Conservation (phyloP, 2,113 vertebrate species). For the Suncus etruscus region DNA sequence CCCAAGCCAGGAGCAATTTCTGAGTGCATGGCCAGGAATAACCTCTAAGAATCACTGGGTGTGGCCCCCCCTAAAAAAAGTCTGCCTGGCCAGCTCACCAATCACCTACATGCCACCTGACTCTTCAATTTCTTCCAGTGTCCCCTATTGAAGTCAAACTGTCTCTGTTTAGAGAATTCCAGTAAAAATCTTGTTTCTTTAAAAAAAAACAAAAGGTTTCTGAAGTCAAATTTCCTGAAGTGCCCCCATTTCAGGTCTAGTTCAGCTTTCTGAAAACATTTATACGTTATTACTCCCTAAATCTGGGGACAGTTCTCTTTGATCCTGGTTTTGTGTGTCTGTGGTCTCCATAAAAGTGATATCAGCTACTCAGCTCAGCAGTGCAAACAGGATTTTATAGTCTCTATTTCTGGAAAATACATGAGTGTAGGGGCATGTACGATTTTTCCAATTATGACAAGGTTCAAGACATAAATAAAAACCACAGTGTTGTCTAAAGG, state of each 20-base stretch:
- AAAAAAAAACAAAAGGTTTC: too few species aligned
- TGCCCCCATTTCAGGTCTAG: constrained; percentile 23
- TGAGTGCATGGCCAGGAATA: too few species aligned
- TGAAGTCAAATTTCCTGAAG: constrained; percentile 53
- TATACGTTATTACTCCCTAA: background rate
- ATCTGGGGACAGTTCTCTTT: background rate
- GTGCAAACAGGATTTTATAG: constrained; percentile 17
- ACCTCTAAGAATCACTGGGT: too few species aligned
- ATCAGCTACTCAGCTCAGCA: background rate
- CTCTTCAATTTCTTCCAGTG: background rate
- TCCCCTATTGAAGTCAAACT: background rate
- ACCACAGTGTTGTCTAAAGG: background rate
- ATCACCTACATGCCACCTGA: background rate
- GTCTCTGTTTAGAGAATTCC: constrained; percentile 27
- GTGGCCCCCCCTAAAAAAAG: too few species aligned
- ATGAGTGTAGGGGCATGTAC: background rate
- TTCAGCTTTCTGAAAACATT: constrained; percentile 5
- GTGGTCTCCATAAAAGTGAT: background rate
- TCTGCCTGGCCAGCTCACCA: background rate
- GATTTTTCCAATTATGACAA: constrained; percentile 24
- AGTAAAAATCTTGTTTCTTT: constrained; percentile 16
- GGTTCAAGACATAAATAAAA: constrained; percentile 47
- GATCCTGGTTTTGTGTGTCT: background rate
- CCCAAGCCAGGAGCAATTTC: too few species aligned
- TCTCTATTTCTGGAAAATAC: constrained; percentile 24